Evolutionary conservation across 2,888 invertebrate genomes (phyloP), one percentile per base, ranked within the genome.

Genomic region (Callyntrura guangdongensis): DNA sequence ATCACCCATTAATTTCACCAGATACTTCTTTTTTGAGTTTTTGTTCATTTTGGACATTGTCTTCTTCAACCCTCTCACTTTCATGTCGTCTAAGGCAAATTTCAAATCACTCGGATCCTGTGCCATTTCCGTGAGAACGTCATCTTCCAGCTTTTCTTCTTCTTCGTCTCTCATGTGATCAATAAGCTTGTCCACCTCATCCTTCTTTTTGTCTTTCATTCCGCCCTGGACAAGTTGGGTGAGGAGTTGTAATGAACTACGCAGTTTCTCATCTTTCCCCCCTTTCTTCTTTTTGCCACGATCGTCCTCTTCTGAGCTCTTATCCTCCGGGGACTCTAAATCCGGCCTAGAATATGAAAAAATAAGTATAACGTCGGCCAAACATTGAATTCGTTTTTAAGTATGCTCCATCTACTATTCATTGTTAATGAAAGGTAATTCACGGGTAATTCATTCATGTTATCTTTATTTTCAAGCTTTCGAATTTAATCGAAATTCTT

Each of bases 21-120:
- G 25, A 56, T 90, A 85, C 1, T 49, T 4, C 22, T 79, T 59
- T 45, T 64, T 89, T 4, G 74, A 74, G 0, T 59, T 14, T 14
- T 36, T 6, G 0, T 84, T 64, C 79, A 89, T 64, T 74, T 88
- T 88, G 2, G 84, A 74, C 6, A 84, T 64, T 0, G 85, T 85
- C 59, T 85, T 79, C 69, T 61, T 77, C 72, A 86, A 20, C 0
- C 84, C 74, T 5, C 56, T 56, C 9, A 77, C 27, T 25, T 92
- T 92, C 49, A 92, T 83, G 8, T 92, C 92, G n/a, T 84, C 77
- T 56, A 92, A 53, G 0, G 90, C 92, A 59, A 74, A 92, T 1
- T 27, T 45, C 9, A 92, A 45, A 27, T 92, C 88, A 47, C 59
- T 85, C 1, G 92, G 92, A 82, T 92, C 92, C 12, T 82, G 74